phyloP scores from a whole-genome alignment of 2,113 vertebrate genomes.

The Herpetotheres cachinnans region DNA sequence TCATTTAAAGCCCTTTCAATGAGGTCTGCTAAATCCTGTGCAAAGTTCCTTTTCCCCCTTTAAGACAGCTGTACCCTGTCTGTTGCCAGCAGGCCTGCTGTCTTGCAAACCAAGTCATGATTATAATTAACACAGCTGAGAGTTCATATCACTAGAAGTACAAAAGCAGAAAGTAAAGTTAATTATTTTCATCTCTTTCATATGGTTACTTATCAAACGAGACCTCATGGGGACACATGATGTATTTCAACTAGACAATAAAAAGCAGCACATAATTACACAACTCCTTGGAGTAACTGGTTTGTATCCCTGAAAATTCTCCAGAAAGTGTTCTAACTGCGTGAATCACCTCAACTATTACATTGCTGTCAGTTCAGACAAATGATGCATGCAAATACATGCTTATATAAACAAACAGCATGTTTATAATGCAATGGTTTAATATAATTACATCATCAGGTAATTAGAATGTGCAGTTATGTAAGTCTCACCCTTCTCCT shows the following conservation, averaged over 20 bases:
- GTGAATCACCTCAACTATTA: slow-evolving; percentile 35
- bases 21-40: background rate
- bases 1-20: background rate
- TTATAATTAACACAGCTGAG: slow-evolving; percentile 35
- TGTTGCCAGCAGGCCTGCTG: background rate
- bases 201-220: slow-evolving; percentile 20
- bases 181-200: slow-evolving; percentile 48
- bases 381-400: slow-evolving; percentile 47
- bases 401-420: slow-evolving; percentile 35
- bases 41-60: background rate
- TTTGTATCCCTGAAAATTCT: slow-evolving; percentile 37
- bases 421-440: slow-evolving; percentile 42
- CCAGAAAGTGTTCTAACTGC: slow-evolving; percentile 18
- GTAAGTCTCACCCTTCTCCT: background rate
- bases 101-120: background rate
- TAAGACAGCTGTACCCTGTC: background rate
- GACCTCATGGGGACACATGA: slow-evolving; percentile 9
- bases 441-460: slow-evolving; percentile 53
- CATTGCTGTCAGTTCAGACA: slow-evolving; percentile 48
- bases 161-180: slow-evolving; percentile 41
- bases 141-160: slow-evolving; percentile 8
- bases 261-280: slow-evolving; percentile 26
- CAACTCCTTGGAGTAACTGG: background rate
- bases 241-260: slow-evolving; percentile 46
- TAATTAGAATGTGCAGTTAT: slow-evolving; percentile 44